A percentile compares a stretch with the other conserved stretches of the same genome.
These are phyloP conservation scores for Bufotes viridis DNA, from an alignment of 2,797 vertebrate genomes.

Conservation along the genomic window DNA sequence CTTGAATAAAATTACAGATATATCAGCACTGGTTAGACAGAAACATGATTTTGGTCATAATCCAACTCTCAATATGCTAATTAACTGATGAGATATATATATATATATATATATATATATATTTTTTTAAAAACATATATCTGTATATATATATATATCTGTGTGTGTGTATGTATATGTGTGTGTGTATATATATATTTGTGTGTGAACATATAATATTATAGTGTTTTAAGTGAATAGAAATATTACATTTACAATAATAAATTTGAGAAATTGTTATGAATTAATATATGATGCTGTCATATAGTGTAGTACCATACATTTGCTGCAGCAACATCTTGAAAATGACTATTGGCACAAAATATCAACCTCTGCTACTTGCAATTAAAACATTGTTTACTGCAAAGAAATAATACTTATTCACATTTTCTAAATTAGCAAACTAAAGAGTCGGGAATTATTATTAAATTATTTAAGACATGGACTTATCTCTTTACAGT, in stretches of 20 bases:
- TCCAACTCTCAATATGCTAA: not conserved
- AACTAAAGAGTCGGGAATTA: not conserved
- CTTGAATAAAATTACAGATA: slow-evolving; percentile 6
- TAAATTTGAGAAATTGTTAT: not conserved
- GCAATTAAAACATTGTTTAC: not conserved
- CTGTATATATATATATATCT: not conserved
- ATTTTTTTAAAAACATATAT: no score
- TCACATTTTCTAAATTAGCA: not conserved
- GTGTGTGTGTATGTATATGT: not conserved
- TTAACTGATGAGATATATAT: not conserved
- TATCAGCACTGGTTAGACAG: not conserved
- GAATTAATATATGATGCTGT: not conserved
- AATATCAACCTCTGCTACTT: not conserved
- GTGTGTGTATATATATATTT: not conserved
- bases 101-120: slow-evolving; percentile 7
- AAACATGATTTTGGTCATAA: not conserved
- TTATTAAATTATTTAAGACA: no score
- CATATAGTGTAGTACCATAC: not conserved
- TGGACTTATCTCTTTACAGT: no score
- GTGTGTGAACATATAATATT: not conserved
- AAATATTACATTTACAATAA: not conserved
- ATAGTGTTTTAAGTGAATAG: not conserved
- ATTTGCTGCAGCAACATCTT: not conserved
- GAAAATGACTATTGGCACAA: not conserved
- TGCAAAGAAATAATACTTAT: not conserved